phyloP scores from a whole-genome alignment of 23 tunicate species.

The Trididemnum clinides region DNA sequence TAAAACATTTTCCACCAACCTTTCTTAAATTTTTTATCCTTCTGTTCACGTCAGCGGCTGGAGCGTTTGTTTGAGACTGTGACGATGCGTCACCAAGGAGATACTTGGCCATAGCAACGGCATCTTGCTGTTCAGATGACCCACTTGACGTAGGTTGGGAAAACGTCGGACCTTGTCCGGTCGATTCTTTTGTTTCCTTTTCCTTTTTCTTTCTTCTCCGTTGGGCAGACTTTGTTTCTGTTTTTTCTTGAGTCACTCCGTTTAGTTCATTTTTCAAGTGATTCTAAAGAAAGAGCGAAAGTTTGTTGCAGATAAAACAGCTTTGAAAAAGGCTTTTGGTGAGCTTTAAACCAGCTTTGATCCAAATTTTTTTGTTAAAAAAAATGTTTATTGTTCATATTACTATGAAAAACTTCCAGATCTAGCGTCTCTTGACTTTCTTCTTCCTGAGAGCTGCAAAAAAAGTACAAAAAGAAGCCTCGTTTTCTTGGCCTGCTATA shows the following conservation, averaged over 20 bases:
- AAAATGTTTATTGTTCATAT: too few species aligned
- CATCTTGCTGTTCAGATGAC: constrained; percentile 64
- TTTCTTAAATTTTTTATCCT: constrained; percentile 63
- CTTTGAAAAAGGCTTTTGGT: too few species aligned
- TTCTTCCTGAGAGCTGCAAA: too few species aligned
- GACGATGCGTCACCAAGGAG: constrained; percentile 25
- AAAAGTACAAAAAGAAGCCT: too few species aligned
- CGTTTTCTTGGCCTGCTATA: too few species aligned
- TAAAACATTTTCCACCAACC: too few species aligned
- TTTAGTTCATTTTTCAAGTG: constrained; percentile 20
- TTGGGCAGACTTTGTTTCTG: constrained; percentile 61
- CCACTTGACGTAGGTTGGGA: constrained; percentile 3
- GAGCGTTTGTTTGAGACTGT: neutral
- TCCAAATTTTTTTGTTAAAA: too few species aligned
- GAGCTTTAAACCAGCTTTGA: too few species aligned
- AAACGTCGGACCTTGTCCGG: neutral
- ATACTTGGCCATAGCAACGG: constrained; percentile 84
- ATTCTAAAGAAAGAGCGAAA: neutral
- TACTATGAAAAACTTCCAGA: too few species aligned
- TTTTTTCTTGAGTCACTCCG: neutral
- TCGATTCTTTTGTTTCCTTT: constrained; percentile 30
- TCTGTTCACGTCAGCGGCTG: constrained; percentile 33
- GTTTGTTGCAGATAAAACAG: too few species aligned
- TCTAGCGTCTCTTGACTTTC: too few species aligned
- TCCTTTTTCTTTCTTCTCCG: constrained; percentile 76